Base-by-base conservation (phyloP, 1,140 invertebrate species). In the Macrostomum lignano region DNA sequence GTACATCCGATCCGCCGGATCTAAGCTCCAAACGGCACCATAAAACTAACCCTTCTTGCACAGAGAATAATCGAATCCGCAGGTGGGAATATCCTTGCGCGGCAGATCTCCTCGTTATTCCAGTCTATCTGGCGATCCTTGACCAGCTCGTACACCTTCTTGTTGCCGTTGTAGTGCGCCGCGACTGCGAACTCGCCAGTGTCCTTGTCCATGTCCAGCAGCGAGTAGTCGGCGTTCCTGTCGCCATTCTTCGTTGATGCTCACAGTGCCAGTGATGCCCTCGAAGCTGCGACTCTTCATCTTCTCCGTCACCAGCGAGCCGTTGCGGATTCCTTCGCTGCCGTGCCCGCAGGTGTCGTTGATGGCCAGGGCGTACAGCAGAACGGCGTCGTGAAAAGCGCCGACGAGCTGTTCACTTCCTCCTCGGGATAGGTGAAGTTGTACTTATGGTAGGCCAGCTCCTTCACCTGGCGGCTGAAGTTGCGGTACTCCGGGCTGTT, bases 11-110 rank as follows among this genome's bases (percentile, higher is more conserved):
- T n/a, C n/a, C n/a, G n/a, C n/a, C n/a, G n/a, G n/a, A n/a, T n/a
- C n/a, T n/a, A n/a, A n/a, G n/a, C n/a, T n/a, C n/a, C n/a, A n/a
- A n/a, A n/a, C n/a, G n/a, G n/a, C n/a, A n/a, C n/a, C n/a, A n/a
- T n/a, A n/a, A n/a, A n/a, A n/a, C n/a, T n/a, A n/a, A n/a, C n/a
- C n/a, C n/a, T n/a, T n/a, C n/a, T n/a, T n/a, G n/a, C n/a, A n/a
- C n/a, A n/a, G n/a, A n/a, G 74, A 72, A 17, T 71, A 69, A 50
- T 93, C 81, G 52, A 77, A 93, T 23, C 84, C 84, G 55, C 84
- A 94, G 22, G 60, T 60, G 0, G 79, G 81, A 1, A 69, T 73
- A 57, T 86, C 78, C 0, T 68, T 66, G 0, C 78, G 78, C 2
- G 73, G 69, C 2, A 58, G 58, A 1, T 58, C 13, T 41, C 57